phyloP scores from a whole-genome alignment of 2,888 invertebrate species.

The Brachylomia viminalis region DNA sequence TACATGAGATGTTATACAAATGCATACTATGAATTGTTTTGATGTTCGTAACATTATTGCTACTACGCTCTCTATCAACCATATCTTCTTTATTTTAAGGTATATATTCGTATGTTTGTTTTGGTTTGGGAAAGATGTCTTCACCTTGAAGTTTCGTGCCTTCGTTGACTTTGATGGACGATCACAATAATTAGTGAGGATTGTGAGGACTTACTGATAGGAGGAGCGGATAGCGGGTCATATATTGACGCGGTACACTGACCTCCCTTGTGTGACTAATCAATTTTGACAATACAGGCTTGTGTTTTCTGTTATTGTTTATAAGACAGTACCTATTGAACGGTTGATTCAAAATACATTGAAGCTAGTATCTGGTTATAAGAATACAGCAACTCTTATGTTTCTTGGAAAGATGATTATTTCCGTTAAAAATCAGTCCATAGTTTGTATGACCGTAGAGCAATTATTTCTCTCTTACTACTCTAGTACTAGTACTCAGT shows the following conservation, averaged over 20 bases:
- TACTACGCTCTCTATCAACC: slow-evolving; percentile 5
- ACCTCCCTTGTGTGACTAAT: background rate
- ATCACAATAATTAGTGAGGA: slow-evolving; percentile 73
- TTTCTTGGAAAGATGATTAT: background rate
- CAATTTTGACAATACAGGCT: slow-evolving; percentile 6
- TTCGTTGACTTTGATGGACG: slow-evolving; percentile 81
- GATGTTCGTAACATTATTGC: slow-evolving; percentile 45
- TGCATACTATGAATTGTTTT: slow-evolving; percentile 72
- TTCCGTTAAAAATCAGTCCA: background rate
- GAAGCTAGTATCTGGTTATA: background rate
- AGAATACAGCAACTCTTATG: background rate
- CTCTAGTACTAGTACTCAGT: too few species aligned
- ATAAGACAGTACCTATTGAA: background rate
- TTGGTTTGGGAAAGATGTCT: slow-evolving; percentile 45
- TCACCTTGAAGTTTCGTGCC: slow-evolving; percentile 81
- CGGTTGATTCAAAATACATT: background rate
- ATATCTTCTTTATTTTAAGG: slow-evolving; percentile 33
- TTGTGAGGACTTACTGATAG: slow-evolving; percentile 62
- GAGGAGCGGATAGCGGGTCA: slow-evolving; percentile 51
- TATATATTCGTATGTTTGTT: slow-evolving; percentile 47
- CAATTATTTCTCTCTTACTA: too few species aligned
- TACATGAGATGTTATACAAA: slow-evolving; percentile 77
- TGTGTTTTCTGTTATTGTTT: background rate
- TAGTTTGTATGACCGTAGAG: too few species aligned
- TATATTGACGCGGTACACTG: background rate